Evolutionary conservation across 1,140 invertebrate genomes (phyloP).

Genomic region (Drosophila nebulosa): DNA sequence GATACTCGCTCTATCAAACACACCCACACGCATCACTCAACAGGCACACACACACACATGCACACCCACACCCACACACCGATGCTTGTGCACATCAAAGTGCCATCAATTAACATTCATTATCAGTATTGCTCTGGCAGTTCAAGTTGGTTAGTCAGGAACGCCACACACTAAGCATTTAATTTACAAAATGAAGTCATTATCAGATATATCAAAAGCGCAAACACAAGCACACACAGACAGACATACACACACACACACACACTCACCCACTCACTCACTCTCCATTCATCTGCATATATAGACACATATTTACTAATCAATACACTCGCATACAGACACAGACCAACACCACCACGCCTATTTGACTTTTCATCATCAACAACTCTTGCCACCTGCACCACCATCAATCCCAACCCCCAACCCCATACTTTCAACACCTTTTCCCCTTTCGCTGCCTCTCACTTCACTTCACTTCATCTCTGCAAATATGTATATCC

Average conservation of each 20-base stretch:
- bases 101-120: conserved; percentile 64
- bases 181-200: conserved; percentile 70
- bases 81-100: conserved; percentile 37
- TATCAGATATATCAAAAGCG: conserved; percentile 64
- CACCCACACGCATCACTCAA: background rate
- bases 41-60: conserved; percentile 33
- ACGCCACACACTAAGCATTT: conserved; percentile 38
- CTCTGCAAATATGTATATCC: background rate
- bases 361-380: background rate
- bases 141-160: conserved; percentile 16
- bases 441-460: no score
- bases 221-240: conserved; percentile 39
- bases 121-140: conserved; percentile 34
- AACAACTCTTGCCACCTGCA: background rate
- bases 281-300: background rate
- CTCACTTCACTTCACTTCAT: background rate
- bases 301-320: conserved; percentile 21
- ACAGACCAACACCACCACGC: background rate
- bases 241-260: conserved; percentile 22
- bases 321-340: conserved; percentile 15
- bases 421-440: background rate
- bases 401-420: background rate
- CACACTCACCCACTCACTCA: background rate
- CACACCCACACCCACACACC: conserved; percentile 33
- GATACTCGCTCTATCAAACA: background rate